Evolutionary conservation across 2,797 vertebrate genomes (phyloP).

Genomic region (Gorsachius magnificus): DNA sequence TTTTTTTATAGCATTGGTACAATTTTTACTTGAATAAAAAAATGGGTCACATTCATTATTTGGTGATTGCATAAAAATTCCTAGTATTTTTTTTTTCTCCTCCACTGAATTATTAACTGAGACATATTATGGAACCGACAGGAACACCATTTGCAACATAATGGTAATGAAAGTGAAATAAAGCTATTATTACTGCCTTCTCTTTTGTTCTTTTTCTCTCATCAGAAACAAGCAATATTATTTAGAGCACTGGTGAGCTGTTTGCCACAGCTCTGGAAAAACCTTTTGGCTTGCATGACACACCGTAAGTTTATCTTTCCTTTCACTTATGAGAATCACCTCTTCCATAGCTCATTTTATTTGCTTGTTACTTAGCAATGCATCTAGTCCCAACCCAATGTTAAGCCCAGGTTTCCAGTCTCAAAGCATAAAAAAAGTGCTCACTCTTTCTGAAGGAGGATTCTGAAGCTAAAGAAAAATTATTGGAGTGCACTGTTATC

Average conservation of each 20-base stretch:
- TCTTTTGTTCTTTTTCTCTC: not conserved
- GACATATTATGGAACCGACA: not conserved
- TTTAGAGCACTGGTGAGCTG: not conserved
- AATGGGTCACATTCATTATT: not conserved
- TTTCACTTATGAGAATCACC: not conserved
- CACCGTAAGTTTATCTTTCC: not conserved
- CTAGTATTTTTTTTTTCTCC: not conserved
- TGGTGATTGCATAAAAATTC: not conserved
- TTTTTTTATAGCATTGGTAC: not conserved
- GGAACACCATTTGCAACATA: not conserved
- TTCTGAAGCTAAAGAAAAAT: not conserved
- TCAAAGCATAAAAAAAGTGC: not conserved
- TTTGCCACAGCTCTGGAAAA: not conserved
- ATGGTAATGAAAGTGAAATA: constrained; percentile 7
- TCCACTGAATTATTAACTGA: not conserved
- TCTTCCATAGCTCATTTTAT: not conserved
- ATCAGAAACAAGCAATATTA: not conserved
- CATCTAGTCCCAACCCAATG: not conserved
- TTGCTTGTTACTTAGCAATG: not conserved
- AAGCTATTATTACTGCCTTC: not conserved
- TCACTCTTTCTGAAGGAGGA: not conserved
- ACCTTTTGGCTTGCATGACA: not conserved
- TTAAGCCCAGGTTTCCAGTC: not conserved
- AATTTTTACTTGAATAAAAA: not conserved
- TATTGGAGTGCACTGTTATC: not conserved